A percentile compares a stretch with the other conserved stretches of the same genome.
These are phyloP conservation scores for Pygmarrhopalites habei DNA, from an alignment of 1,140 invertebrate genomes.

Conservation along the genomic window DNA sequence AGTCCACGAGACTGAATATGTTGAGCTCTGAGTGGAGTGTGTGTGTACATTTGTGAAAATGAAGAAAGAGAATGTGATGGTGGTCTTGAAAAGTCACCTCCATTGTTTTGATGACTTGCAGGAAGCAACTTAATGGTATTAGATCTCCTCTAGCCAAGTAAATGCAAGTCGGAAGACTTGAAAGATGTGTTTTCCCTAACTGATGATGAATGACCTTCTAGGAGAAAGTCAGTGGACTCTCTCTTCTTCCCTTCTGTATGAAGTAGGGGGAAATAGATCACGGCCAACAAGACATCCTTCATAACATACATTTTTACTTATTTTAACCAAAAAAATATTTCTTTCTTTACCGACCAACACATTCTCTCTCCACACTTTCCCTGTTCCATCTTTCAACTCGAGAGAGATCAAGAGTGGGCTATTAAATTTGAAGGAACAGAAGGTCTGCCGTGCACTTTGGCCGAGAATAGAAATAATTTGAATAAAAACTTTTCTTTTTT, in stretches of 20 bases:
- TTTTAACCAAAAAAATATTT: not conserved
- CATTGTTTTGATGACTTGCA: conserved; percentile 15
- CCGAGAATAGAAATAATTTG: too few relatives aligned
- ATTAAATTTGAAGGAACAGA: too few relatives aligned
- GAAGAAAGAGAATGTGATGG: not conserved
- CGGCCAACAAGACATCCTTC: not conserved
- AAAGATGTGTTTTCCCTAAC: not conserved
- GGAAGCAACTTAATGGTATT: conserved; percentile 13
- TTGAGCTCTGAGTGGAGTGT: not conserved
- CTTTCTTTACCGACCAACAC: too few relatives aligned
- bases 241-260: not conserved
- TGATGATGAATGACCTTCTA: too few relatives aligned
- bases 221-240: too few relatives aligned
- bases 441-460: too few relatives aligned
- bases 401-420: too few relatives aligned
- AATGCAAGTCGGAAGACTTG: not conserved
- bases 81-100: not conserved
- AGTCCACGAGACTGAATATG: not conserved
- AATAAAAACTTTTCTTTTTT: too few relatives aligned
- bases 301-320: not conserved
- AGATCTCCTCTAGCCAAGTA: not conserved
- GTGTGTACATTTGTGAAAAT: not conserved
- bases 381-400: too few relatives aligned
- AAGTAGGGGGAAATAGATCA: not conserved
- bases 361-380: too few relatives aligned